Evolutionary conservation across 2,113 vertebrate species (phyloP).

Genomic region (Salvator merianae): DNA sequence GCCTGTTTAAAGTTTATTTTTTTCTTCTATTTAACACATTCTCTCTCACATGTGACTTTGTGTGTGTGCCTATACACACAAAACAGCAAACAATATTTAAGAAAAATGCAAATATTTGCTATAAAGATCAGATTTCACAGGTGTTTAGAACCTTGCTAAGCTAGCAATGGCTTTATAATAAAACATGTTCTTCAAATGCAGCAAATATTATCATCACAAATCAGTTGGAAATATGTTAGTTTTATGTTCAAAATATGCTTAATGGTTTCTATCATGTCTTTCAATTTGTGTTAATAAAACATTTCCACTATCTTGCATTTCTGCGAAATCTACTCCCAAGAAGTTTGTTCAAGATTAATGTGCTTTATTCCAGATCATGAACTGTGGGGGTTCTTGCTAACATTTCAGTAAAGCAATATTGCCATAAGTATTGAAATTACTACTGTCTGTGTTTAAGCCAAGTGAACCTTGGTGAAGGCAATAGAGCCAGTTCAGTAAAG

Average conservation of each 20-base stretch:
- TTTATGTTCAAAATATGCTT: background rate
- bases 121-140: conserved; percentile 10
- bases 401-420: background rate
- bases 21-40: too few species aligned
- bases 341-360: background rate
- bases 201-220: background rate
- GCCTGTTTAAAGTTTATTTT: background rate
- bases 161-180: background rate
- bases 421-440: background rate
- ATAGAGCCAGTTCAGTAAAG: background rate
- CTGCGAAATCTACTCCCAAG: background rate
- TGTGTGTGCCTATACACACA: background rate
- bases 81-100: conserved; percentile 18
- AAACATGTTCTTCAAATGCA: background rate
- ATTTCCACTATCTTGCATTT: background rate
- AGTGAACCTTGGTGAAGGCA: background rate
- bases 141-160: background rate
- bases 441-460: background rate
- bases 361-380: background rate
- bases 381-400: background rate
- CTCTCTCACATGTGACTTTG: too few species aligned
- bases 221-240: background rate
- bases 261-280: background rate
- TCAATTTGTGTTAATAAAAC: background rate
- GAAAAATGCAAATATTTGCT: conserved; percentile 46